Percentiles rank a stretch among this genome's conserved stretches.
Conservation (phyloP, 2,797 vertebrate species). For the Coracias cyanogaster region DNA sequence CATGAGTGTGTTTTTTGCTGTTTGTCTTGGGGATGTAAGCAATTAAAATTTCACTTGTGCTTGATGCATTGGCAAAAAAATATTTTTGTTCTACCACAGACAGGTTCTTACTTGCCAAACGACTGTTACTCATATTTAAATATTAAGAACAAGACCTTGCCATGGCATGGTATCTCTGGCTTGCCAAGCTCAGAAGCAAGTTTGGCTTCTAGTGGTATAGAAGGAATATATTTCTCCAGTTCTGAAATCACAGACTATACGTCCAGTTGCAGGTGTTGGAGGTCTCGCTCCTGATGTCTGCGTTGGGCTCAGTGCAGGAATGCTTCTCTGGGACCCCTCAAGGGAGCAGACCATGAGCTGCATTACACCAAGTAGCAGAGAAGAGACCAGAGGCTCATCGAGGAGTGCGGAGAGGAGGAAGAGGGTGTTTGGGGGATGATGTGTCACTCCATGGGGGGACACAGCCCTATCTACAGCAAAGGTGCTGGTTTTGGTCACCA, state of each 20-base stretch:
- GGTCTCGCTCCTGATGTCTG: not conserved
- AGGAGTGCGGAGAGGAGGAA: not conserved
- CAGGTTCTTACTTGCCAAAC: not conserved
- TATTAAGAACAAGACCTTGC: not conserved
- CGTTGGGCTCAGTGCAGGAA: accelerated
- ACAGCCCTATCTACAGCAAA: not conserved
- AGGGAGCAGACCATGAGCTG: not conserved
- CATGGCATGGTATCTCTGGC: not conserved
- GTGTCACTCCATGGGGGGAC: not conserved
- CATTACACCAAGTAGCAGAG: not conserved
- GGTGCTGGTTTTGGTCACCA: not conserved
- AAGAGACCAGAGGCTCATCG: not conserved
- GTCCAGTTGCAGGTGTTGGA: not conserved
- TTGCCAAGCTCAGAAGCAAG: not conserved
- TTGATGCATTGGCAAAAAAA: not conserved
- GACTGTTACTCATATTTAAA: not conserved
- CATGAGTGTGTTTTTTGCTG: not conserved
- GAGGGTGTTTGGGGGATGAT: not conserved
- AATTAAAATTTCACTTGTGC: not conserved
- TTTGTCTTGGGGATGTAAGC: not conserved
- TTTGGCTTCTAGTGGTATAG: not conserved
- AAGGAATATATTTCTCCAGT: not conserved
- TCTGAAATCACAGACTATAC: not conserved
- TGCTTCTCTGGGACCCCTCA: not conserved
- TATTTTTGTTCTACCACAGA: not conserved